Percentiles rank a stretch among this genome's conserved stretches.
Conservation (phyloP, 2,797 vertebrate species). For the Spinus olivaceus region DNA sequence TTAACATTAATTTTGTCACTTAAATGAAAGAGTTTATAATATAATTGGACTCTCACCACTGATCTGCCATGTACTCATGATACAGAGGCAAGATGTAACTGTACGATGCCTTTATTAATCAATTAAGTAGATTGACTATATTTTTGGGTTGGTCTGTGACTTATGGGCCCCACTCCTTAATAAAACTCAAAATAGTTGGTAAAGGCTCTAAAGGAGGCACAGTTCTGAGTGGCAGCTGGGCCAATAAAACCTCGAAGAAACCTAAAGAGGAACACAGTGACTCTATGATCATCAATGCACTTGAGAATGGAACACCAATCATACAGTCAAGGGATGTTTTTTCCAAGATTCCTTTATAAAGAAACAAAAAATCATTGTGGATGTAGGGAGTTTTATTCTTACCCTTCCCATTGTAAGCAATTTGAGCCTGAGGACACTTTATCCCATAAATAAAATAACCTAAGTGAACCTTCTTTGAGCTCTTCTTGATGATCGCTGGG, state of each 20-base stretch:
- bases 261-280: neutral
- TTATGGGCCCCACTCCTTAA: neutral
- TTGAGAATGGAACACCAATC: neutral
- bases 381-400: neutral
- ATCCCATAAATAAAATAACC: neutral
- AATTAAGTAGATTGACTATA: neutral
- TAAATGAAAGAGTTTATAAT: neutral
- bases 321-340: accelerated
- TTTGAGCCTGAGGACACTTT: neutral
- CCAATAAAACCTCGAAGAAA: neutral
- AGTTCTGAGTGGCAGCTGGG: neutral
- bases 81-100: neutral
- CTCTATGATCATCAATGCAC: neutral
- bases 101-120: neutral
- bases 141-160: neutral
- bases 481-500: neutral
- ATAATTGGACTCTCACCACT: neutral
- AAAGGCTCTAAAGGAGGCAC: neutral
- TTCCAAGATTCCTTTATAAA: neutral
- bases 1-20: neutral
- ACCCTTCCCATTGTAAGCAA: neutral
- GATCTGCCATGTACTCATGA: neutral
- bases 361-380: neutral
- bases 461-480: neutral
- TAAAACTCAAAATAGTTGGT: neutral